Evolutionary conservation across 53 echinoderm and acorn worm genomes (phyloP), one percentile per base, ranked within the genome.

Genomic region (Echinometra lucunter): DNA sequence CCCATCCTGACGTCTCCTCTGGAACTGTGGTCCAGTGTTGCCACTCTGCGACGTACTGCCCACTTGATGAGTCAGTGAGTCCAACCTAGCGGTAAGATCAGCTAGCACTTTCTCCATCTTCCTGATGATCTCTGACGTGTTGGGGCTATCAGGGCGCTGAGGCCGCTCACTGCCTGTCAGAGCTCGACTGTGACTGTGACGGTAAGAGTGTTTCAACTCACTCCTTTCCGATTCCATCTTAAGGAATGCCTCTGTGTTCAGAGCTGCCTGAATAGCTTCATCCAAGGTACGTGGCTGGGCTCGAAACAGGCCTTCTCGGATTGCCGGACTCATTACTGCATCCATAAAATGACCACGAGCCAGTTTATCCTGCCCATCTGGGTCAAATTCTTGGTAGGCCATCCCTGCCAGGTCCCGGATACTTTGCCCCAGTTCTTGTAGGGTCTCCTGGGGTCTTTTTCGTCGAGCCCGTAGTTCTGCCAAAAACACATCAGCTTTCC

Each of bases 311-410:
- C n/a, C n/a, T n/a, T n/a, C n/a, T n/a, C n/a, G n/a, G n/a, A n/a
- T n/a, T n/a, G n/a, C n/a, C n/a, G n/a, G n/a, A n/a, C n/a, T n/a
- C n/a, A n/a, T n/a, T n/a, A n/a, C n/a, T n/a, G n/a, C n/a, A n/a
- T n/a, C n/a, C n/a, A n/a, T n/a, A n/a, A n/a, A n/a, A n/a, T n/a
- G n/a, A n/a, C n/a, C n/a, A n/a, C n/a, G n/a, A n/a, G n/a, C n/a
- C n/a, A n/a, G n/a, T n/a, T n/a, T n/a, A n/a, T n/a, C n/a, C n/a
- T n/a, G n/a, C n/a, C n/a, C n/a, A n/a, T n/a, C n/a, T n/a, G n/a
- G n/a, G n/a, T 80, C 58, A 4, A 93, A 93, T 23, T 89, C 90
- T 19, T 94, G 95, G 69, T 96, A 95, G 30, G 95, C 97, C 89
- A 89, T 80, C 23, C 87, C 60, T 3, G 95, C 81, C n/a, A 96